Base-by-base conservation (phyloP, 2,797 vertebrate species). In the Darevskia mixta region DNA sequence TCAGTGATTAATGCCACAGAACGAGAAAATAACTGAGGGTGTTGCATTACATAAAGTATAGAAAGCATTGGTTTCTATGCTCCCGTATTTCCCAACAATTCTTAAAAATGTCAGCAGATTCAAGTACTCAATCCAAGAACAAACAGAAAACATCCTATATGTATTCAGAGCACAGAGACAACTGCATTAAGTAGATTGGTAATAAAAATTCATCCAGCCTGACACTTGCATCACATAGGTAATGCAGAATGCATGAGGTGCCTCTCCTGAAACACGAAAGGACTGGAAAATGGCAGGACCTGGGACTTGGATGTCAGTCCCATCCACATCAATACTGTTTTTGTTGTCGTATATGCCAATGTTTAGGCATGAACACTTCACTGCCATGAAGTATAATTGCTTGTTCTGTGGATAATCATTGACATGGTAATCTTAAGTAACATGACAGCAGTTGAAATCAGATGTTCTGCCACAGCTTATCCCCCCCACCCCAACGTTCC, bases 191-290 rank as follows among this genome's bases (percentile, higher is more conserved):
- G 93, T n/a, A 90, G 76, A 89, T 83, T 90, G 43, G 69, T 55
- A 91, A 89, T 75, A 86, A 89, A 83, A 87, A 93, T 84, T 79
- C 79, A 88, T 38, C 32, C 0, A 5, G 49, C 81, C 55, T 89
- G 64, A 6, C 25, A 9, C 86, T 95, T 94, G 93, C 67, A 82
- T 91, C 91, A 95, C 1, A 87, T 49, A 64, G 11, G 0, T 88
- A 90, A 29, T 69, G 45, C 38, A 87, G 91, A 86, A 85, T 64
- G 83, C 66, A 61, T 64, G 81, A 43, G 66, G 35, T 43, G 85
- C 91, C 87, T 72, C 69, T 83, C 78, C 86, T 94, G 80, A 86
- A 18, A 7, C 87, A 64, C 92, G 29, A 84, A 83, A 79, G 79
- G 79, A 49, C 76, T 13, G 7, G 43, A 91, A 72, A 90, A 80